Evolutionary conservation across 2,888 invertebrate genomes (phyloP), one percentile per base, ranked within the genome.

Genomic region (Lydus trimaculatus): DNA sequence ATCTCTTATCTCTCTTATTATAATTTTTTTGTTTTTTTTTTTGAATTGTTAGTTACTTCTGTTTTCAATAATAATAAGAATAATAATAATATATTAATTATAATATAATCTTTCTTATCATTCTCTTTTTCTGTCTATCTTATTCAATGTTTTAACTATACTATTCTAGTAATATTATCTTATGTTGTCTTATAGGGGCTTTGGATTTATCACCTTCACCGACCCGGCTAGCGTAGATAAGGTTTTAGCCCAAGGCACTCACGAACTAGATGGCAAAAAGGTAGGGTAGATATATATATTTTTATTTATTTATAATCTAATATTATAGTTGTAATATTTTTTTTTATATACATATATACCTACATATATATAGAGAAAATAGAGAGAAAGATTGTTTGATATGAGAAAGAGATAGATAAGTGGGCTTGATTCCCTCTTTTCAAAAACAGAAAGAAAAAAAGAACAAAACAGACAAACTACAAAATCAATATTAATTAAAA

Each of bases 231-330:
- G 97, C 89, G 98, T 99, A 90, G 98, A 99, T 90, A 98, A 98
- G 91, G 98, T 99, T 87, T 92, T 99, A 91, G 94, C 95, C 86
- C 95, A 96, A 90, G 94, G 95, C 88, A 96, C 95, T 87, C 99
- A 99, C 89, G 98, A 98, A 90, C 91, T 99, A 90, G 99, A 99
- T 89, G 97, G 98, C 86, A 99, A 99, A 93, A 98, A 98, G 96
- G 98, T 98, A 90, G 91, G 90, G 86, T 82, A 74, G 74, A 68
- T 69, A 23, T 48, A 9, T 70, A 56, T 67, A 73, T 66, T 72
- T 67, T 67, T 73, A 67, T 71, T 66, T 72, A 69, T 69, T 67
- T 72, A 66, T 70, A 67, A 66, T 69, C 59, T 67, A 65, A 61
- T 65, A 70, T 61, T 66, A 31, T 65, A 64, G 66, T 59, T 67